phyloP scores from a whole-genome alignment of 2,888 invertebrate species.

The Timema podura region DNA sequence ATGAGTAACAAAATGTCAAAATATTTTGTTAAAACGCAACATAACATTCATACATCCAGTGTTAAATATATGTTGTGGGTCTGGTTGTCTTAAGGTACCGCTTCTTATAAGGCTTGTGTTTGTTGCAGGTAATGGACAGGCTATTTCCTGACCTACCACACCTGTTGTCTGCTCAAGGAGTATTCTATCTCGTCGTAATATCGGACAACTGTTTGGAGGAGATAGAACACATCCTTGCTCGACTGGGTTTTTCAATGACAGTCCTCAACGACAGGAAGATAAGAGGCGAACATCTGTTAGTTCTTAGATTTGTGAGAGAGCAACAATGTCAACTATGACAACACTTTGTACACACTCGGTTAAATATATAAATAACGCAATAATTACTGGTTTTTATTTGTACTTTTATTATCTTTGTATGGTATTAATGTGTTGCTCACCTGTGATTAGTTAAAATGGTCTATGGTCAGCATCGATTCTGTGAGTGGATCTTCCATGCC shows the following conservation, averaged over 20 bases:
- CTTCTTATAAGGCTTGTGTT: too few relatives aligned
- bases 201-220: slow-evolving; percentile 82
- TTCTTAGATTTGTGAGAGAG: slow-evolving; percentile 61
- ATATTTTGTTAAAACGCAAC: background rate
- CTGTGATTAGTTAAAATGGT: too few relatives aligned
- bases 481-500: too few relatives aligned
- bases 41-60: background rate
- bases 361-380: too few relatives aligned
- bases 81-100: too few relatives aligned
- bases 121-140: slow-evolving; percentile 40
- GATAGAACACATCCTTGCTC: slow-evolving; percentile 58
- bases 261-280: slow-evolving; percentile 70
- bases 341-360: too few relatives aligned
- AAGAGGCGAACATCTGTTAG: slow-evolving; percentile 80
- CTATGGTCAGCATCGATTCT: too few relatives aligned
- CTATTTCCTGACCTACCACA: slow-evolving; percentile 65
- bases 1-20: background rate
- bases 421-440: too few relatives aligned
- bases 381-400: too few relatives aligned
- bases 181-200: slow-evolving; percentile 83
- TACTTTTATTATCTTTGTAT: too few relatives aligned
- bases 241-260: slow-evolving; percentile 55
- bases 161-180: slow-evolving; percentile 68
- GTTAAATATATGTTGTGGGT: too few relatives aligned
- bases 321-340: background rate